Base-by-base conservation (phyloP, 2,113 vertebrate genomes). In the Talpa occidentalis region DNA sequence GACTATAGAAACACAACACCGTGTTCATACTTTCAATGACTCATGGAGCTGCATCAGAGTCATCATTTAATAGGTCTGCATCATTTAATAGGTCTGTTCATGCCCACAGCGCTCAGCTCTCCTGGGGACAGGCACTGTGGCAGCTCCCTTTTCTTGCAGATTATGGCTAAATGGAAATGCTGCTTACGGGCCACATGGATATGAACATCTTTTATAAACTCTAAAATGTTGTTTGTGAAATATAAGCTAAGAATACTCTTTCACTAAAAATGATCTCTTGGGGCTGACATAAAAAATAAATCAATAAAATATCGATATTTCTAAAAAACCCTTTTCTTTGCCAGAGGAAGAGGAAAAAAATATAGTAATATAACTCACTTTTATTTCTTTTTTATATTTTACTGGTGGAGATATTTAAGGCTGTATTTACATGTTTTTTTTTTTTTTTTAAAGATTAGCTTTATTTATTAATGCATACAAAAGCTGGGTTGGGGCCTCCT, bases 181-280 rank as follows among this genome's bases (percentile, higher is more conserved):
- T 70, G 67, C 10, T 67, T 67, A 70, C 8, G 32, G 2, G 19
- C 7, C 67, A 21, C 9, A 40, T 10, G 5, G 67, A 69, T 19
- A 67, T 67, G 47, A 92, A 86, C 11, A 94, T 40, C 60, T 44
- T 86, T 92, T 90, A 54, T 42, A n/a, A 94, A 81, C 17, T 59
- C 28, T 37, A 69, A 35, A 17, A 14, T 70, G 44, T 21, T 77
- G 6, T 70, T 77, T 52, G 49, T 7, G 12, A 89, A 35, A 32
- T 70, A 56, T 76, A 92, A 72, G 1, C n/a, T 62, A 62, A 73
- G 83, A 81, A 30, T 64, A 90, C 10, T 81, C 15, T 74, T 93
- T 93, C 12, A 49, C 17, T 87, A 56, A 77, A 86, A 77, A 16
- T 56, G 19, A 54, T 90, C 10, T 69, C 21, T 56, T 56, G 10